A percentile compares a stretch with the other conserved stretches of the same genome.
Evolutionary conservation across 2,113 vertebrate genomes (phyloP).

Genomic region (Taxidea taxus): DNA sequence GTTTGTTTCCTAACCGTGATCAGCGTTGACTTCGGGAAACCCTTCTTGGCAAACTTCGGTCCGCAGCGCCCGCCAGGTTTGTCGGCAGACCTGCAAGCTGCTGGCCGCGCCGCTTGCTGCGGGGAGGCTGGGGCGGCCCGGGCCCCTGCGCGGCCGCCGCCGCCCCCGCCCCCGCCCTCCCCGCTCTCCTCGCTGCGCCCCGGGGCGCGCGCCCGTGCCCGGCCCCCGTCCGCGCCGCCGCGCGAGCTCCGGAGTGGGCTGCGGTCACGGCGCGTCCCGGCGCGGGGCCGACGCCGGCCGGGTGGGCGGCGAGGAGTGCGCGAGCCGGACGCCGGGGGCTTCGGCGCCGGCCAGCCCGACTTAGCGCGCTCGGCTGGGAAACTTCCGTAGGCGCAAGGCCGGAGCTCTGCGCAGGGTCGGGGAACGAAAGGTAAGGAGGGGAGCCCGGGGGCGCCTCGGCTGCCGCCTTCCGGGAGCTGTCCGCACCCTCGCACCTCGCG

Average conservation of each 20-base stretch:
- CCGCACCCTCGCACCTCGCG: not conserved
- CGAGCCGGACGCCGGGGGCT: not conserved
- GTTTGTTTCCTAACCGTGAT: not conserved
- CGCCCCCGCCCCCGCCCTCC: not conserved
- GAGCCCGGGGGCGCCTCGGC: not conserved
- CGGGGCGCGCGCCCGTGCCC: not conserved
- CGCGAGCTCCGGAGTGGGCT: not conserved
- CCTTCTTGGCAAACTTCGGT: not conserved
- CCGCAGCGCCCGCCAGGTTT: not conserved
- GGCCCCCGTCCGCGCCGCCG: not conserved
- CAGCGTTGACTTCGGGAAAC: not conserved
- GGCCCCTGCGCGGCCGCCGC: not conserved
- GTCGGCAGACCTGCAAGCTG: not conserved
- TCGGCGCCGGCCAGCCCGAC: not conserved
- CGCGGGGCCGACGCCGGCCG: not conserved
- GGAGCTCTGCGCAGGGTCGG: not conserved
- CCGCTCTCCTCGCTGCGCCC: not conserved
- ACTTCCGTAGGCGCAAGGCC: not conserved
- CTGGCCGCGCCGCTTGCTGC: not conserved
- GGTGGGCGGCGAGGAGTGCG: not conserved
- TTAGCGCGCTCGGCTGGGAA: not conserved
- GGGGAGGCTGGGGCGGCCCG: not conserved
- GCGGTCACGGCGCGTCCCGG: not conserved
- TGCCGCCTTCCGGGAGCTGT: not conserved
- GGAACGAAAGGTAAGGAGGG: slow-evolving; percentile 38